phyloP scores from a whole-genome alignment of 2,113 vertebrate species.

The Mormyrus lacerda region DNA sequence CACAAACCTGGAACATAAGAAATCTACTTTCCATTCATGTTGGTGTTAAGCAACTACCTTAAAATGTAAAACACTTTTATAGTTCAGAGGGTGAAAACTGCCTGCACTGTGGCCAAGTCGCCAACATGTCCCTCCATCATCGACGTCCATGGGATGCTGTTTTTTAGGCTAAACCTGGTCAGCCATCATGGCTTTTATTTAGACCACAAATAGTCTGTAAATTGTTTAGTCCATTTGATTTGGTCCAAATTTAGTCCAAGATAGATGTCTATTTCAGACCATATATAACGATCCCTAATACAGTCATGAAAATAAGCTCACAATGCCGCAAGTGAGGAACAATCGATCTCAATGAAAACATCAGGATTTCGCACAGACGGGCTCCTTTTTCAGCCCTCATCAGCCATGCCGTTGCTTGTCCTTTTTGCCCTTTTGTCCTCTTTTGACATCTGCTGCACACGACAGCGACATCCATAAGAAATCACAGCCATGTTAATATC shows the following conservation, averaged over 20 bases:
- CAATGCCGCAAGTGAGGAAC: neutral
- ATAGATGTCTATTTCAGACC: neutral
- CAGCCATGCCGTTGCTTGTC: neutral
- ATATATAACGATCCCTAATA: neutral
- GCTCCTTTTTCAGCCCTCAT: neutral
- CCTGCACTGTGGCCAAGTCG: neutral
- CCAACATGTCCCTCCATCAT: neutral
- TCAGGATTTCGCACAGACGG: neutral
- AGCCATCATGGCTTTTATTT: neutral
- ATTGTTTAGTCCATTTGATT: neutral
- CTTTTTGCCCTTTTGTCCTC: neutral
- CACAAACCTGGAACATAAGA: neutral
- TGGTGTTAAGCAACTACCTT: neutral
- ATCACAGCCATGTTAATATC: neutral
- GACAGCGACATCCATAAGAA: neutral
- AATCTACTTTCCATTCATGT: neutral
- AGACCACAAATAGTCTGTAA: neutral
- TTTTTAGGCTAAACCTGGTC: neutral
- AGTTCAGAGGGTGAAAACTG: neutral
- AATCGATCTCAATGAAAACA: neutral
- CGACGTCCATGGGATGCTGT: neutral
- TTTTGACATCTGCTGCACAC: neutral
- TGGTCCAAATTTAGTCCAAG: neutral
- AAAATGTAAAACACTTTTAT: neutral
- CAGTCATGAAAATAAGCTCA: neutral